phyloP scores from a whole-genome alignment of 2,113 vertebrate genomes.

The Emydura subglobosa region DNA sequence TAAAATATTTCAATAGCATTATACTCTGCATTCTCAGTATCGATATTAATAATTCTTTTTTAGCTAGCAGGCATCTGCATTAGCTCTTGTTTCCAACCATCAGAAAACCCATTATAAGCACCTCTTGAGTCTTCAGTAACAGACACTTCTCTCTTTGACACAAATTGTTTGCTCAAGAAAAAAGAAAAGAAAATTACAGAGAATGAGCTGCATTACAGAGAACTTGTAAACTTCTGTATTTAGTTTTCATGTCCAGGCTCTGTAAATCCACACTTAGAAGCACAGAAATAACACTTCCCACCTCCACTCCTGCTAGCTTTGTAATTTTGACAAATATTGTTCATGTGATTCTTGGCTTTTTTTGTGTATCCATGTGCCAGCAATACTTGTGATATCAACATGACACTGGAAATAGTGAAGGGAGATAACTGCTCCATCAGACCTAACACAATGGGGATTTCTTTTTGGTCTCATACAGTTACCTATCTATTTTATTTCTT shows the following conservation, averaged over 20 bases:
- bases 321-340: conserved; percentile 7
- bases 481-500: conserved; percentile 1
- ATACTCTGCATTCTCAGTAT: background rate
- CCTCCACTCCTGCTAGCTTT: background rate
- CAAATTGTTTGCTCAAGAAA: conserved; percentile 14
- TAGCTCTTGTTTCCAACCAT: background rate
- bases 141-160: background rate
- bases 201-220: background rate
- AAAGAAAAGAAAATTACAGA: conserved; percentile 17
- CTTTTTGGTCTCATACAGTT: accelerated
- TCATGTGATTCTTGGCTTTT: background rate
- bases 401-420: background rate
- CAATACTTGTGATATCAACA: background rate
- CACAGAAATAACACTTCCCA: conserved; percentile 6
- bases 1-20: background rate
- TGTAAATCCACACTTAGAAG: background rate
- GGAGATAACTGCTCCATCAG: background rate
- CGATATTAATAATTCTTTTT: background rate
- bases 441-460: background rate
- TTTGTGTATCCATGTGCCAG: background rate
- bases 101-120: background rate
- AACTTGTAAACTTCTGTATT: background rate
- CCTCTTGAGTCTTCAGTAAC: background rate
- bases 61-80: background rate
- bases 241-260: conserved; percentile 22